A percentile compares a stretch with the other conserved stretches of the same genome.
phyloP scores from a whole-genome alignment of 2,797 vertebrate genomes.

The Cyprinella venusta region DNA sequence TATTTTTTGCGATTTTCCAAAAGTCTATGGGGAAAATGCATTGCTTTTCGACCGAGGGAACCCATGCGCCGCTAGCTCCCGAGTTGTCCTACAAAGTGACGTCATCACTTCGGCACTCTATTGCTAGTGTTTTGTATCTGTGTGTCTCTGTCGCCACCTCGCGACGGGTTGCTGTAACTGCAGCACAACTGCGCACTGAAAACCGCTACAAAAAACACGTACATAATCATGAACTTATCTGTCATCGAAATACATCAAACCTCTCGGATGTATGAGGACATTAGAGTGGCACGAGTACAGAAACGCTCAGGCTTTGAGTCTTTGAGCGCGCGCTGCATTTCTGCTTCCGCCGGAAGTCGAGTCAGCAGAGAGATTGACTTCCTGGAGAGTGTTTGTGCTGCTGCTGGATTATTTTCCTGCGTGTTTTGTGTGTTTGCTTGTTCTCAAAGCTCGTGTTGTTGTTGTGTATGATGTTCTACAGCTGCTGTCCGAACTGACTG shows the following conservation, averaged over 20 bases:
- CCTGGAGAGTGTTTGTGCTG: conserved; percentile 57
- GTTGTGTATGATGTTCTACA: neutral
- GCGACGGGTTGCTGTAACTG: neutral
- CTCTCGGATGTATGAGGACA: accelerated
- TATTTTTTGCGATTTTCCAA: too few relatives aligned
- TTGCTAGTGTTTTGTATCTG: neutral
- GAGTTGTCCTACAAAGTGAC: too few relatives aligned
- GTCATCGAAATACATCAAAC: neutral
- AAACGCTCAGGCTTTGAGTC: neutral
- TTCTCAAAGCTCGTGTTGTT: neutral
- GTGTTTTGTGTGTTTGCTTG: conserved; percentile 18
- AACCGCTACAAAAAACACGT: neutral
- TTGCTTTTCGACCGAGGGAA: too few relatives aligned
- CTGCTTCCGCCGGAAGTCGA: conserved; percentile 50
- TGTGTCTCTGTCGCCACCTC: neutral
- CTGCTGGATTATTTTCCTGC: neutral
- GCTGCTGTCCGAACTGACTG: conserved; percentile 15
- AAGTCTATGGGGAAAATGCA: too few relatives aligned
- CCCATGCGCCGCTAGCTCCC: too few relatives aligned
- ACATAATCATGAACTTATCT: neutral
- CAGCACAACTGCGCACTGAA: neutral
- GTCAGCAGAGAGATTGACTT: conserved; percentile 44
- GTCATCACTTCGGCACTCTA: too few relatives aligned
- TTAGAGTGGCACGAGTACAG: neutral
- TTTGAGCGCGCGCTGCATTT: neutral